Base-by-base conservation (phyloP, 2,888 invertebrate genomes). In the Pinctada fucata region DNA sequence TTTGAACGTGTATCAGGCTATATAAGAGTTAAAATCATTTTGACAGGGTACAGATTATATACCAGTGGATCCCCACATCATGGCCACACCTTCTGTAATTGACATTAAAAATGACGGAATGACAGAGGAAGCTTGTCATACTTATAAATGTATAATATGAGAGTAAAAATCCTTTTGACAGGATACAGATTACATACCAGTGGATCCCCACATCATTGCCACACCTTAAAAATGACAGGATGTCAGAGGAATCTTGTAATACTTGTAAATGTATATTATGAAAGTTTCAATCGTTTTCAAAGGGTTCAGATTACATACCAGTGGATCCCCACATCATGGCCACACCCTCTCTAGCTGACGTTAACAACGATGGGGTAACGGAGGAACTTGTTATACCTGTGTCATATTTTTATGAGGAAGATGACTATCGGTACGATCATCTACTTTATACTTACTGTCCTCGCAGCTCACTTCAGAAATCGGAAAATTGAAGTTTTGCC, bases 381-480 rank as follows among this genome's bases (percentile, higher is more conserved):
- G 89, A 90, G 51, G 89, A 90, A 76, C 81, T 91, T 4, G 85
- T 90, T 47, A 83, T 91, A 51, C 89, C 91, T 49, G 88, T 91
- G n/a, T 88, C 88, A 3, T 91, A 89, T 79, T 91, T 84, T 84
- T 89, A 84, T 83, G 89, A 90, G 76, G 86, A 85, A 50, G 89
- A 90, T 58, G 88, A 89, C 75, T 90, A 89, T 78, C 86, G 87
- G 90, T 90, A 82, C 75, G 31, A 64, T 6, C 6, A 3, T 3
- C 5, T 31, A 31, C 31, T 31, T 0, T 31, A 31, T 31, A 31
- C 31, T 31, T 72, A 6, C n/a, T 31, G 31, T 0, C 1, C 31
- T 1, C 31, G 31, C 31, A 31, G 31, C 31, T 31, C 31, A 31
- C 31, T 31, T 31, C 1, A 31, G 31, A 31, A 31, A 31, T 31